Conservation (phyloP, 2,888 invertebrate species). For the Andrena trimmerana region DNA sequence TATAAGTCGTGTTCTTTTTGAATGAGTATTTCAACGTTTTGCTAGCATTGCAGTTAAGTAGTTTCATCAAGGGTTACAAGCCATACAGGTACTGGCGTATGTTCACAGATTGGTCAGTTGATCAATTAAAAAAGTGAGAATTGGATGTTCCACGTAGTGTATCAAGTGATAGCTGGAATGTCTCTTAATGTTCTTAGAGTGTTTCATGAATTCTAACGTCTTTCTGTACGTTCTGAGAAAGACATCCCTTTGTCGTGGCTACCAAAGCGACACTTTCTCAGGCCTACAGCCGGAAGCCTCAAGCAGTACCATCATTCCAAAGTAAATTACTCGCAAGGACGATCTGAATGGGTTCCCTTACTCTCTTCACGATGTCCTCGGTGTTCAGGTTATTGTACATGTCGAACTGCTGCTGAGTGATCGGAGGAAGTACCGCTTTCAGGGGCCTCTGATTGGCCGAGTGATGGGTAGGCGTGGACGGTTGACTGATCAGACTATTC, state of each 20-base stretch:
- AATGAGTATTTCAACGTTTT: neutral
- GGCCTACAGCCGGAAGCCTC: too few relatives aligned
- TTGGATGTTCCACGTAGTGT: neutral
- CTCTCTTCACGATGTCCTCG: conserved; percentile 98
- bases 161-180: neutral
- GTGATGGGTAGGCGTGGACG: conserved; percentile 94
- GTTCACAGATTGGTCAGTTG: neutral
- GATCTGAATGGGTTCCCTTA: conserved; percentile 75
- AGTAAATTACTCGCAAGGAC: neutral
- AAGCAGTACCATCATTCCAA: neutral
- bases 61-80: neutral
- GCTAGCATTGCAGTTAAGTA: neutral
- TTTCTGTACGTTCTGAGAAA: too few relatives aligned
- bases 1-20: neutral
- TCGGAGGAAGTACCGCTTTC: conserved; percentile 98
- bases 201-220: too few relatives aligned
- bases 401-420: conserved; percentile 99
- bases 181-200: neutral
- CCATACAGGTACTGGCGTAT: neutral
- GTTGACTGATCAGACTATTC: conserved; percentile 97
- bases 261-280: too few relatives aligned
- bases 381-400: conserved; percentile 99
- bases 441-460: conserved; percentile 94
- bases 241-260: too few relatives aligned
- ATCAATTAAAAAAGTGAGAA: neutral